These are phyloP conservation scores for Zosterops japonicus DNA, from an alignment of 2,113 vertebrate species.

Conservation along the genomic window DNA sequence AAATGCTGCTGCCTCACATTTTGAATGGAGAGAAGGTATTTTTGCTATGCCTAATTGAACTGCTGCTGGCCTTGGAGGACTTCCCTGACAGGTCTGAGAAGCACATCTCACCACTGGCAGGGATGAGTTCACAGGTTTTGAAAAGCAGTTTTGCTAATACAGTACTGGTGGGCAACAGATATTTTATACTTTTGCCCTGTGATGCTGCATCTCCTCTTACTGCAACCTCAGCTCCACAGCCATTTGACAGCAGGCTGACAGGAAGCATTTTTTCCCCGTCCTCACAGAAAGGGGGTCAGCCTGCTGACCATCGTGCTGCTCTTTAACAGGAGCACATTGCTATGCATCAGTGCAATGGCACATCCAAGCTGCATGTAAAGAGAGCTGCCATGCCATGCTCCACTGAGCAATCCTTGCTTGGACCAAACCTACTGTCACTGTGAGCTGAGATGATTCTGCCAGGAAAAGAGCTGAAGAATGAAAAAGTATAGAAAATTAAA, in stretches of 20 bases:
- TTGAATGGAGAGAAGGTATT: neutral
- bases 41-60: neutral
- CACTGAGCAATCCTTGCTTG: neutral
- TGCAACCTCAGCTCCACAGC: neutral
- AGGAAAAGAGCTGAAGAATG: neutral
- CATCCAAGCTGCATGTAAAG: neutral
- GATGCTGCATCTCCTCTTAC: neutral
- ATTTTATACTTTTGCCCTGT: neutral
- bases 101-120: neutral
- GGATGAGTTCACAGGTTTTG: neutral
- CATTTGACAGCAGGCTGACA: neutral
- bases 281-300: neutral
- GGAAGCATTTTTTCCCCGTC: neutral
- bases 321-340: neutral
- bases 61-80: neutral
- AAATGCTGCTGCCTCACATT: neutral
- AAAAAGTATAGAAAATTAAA: neutral
- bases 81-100: neutral
- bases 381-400: neutral
- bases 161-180: neutral
- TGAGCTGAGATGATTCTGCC: neutral
- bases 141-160: neutral
- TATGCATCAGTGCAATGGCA: neutral
- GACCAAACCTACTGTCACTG: neutral
- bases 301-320: neutral